phyloP scores from a whole-genome alignment of 37 sponge, comb jelly and placozoan genomes.

The Ephydatia muelleri region DNA sequence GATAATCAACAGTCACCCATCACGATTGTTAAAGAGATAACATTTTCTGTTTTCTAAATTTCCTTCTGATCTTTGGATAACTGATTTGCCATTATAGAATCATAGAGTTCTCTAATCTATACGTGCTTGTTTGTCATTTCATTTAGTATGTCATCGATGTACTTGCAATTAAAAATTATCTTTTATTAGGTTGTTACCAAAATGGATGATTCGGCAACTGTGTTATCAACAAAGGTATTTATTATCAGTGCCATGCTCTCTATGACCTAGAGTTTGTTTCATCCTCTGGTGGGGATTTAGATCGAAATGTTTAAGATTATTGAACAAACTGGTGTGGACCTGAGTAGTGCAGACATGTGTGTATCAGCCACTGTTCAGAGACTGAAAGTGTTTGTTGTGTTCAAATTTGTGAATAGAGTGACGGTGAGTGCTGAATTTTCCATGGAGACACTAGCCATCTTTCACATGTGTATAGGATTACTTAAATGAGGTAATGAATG shows the following conservation, averaged over 20 bases:
- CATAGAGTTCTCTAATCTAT: neutral
- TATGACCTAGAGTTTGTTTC: neutral
- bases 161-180: neutral
- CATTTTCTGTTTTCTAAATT: too few species aligned
- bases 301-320: neutral
- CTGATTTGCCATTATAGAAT: too few species aligned
- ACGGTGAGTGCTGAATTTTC: neutral
- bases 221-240: neutral
- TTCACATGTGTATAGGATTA: neutral
- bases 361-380: slow-evolving; percentile 26
- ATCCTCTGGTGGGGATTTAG: neutral
- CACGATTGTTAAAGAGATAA: too few species aligned
- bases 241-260: neutral
- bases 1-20: too few species aligned
- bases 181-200: neutral
- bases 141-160: too few species aligned
- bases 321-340: neutral
- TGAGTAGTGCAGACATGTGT: slow-evolving; percentile 16
- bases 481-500: slow-evolving; percentile 26
- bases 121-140: too few species aligned
- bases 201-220: neutral
- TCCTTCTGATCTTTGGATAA: too few species aligned
- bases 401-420: slow-evolving; percentile 43
- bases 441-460: neutral
- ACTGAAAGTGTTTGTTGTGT: slow-evolving; percentile 32